A percentile compares a stretch with the other conserved stretches of the same genome.
Conservation (phyloP, 2,888 invertebrate species). For the Micropterix aruncella region DNA sequence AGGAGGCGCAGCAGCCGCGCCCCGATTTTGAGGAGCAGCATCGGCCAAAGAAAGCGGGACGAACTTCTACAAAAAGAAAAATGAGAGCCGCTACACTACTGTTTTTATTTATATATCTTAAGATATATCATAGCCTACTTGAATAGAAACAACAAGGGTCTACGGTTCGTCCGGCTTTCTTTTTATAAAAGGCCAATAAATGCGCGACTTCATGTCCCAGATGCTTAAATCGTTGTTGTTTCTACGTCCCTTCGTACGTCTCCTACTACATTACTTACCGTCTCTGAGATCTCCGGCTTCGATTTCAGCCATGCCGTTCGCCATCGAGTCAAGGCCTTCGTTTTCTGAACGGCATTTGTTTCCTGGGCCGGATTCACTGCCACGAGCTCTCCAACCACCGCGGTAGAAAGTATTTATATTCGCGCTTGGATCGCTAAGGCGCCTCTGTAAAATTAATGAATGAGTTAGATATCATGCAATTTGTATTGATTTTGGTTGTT, state of each 20-base stretch:
- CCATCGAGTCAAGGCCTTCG: conserved; percentile 78
- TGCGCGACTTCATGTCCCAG: not conserved
- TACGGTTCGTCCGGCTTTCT: conserved; percentile 11
- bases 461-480: not conserved
- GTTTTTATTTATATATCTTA: not conserved
- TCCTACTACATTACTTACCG: conserved; percentile 41
- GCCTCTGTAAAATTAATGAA: conserved; percentile 39
- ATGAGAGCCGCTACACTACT: conserved; percentile 5
- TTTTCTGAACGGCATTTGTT: conserved; percentile 81
- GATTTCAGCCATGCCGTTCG: conserved; percentile 76
- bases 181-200: conserved; percentile 3
- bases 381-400: conserved; percentile 63
- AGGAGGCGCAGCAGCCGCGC: conserved; percentile 20
- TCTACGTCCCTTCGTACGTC: not conserved
- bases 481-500: no score
- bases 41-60: conserved; percentile 19
- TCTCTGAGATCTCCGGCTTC: conserved; percentile 88
- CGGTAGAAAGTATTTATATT: conserved; percentile 76
- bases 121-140: conserved; percentile 5
- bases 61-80: conserved; percentile 20
- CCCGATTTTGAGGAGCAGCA: conserved; percentile 12
- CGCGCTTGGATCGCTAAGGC: conserved; percentile 87
- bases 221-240: not conserved
- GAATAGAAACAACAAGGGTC: conserved; percentile 12
- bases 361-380: conserved; percentile 45